These are phyloP conservation scores for Australoheros scitulus DNA, from an alignment of 2,113 vertebrate genomes.

Conservation along the genomic window DNA sequence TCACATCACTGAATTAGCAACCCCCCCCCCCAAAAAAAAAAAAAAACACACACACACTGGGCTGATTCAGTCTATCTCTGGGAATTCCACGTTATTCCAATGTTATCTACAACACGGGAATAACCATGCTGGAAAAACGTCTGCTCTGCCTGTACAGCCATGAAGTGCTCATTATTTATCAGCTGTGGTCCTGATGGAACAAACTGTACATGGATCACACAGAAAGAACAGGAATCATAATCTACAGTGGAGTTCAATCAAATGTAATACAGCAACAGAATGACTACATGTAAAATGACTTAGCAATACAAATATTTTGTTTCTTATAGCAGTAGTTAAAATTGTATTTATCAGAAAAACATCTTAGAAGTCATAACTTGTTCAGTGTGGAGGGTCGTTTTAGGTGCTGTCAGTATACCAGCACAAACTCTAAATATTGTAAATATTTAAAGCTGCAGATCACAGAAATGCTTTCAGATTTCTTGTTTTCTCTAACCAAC, in stretches of 20 bases:
- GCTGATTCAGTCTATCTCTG: too few relatives aligned
- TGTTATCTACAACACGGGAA: too few relatives aligned
- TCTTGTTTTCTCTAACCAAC: background rate
- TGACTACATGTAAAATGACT: background rate
- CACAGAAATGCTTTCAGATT: background rate
- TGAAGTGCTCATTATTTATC: background rate
- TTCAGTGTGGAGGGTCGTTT: too few relatives aligned
- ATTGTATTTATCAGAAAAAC: background rate
- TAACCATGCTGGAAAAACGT: too few relatives aligned
- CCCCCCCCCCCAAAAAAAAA: too few relatives aligned
- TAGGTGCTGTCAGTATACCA: background rate
- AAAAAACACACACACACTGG: too few relatives aligned
- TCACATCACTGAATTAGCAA: too few relatives aligned
- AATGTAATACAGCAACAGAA: background rate
- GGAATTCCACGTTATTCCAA: background rate
- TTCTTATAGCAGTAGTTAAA: background rate
- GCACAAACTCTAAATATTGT: background rate
- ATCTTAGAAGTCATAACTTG: fast-evolving
- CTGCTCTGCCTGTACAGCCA: background rate
- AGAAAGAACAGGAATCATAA: too few relatives aligned
- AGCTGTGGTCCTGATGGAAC: background rate
- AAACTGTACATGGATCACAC: fast-evolving
- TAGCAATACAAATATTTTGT: background rate
- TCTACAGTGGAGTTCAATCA: background rate
- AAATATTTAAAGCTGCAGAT: background rate